Evolutionary conservation across 1,140 invertebrate species (phyloP), one percentile per base, ranked within the genome.

Genomic region (Streblospio benedicti): DNA sequence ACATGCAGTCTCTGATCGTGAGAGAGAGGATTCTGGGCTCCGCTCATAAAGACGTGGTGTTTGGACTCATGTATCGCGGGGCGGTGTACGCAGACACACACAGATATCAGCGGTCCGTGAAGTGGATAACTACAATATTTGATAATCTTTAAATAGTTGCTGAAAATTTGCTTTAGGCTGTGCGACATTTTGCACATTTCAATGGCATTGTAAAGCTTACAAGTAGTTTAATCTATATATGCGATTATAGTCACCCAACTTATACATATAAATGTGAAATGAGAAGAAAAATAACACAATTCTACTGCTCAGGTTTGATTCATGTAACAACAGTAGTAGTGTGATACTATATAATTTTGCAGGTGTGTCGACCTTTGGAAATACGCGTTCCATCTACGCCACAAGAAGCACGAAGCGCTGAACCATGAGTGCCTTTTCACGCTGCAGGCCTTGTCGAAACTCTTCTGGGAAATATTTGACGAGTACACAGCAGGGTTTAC

Each of bases 41-140:
- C 4, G 75, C 83, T 65, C 90, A 93, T 72, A 90, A 90, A 75
- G 89, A 93, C 71, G 88, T 87, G 58, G 82, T 92, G n/a, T 90
- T 89, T 61, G 82, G 88, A 33, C 64, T 85, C 2, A 84, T 85
- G 82, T 85, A 82, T 69, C 78, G 89, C 58, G 90, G 90, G 38
- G 91, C 90, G 3, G 85, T 88, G 0, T 93, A 91, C 78, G 90
- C 88, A 0, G 90, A 93, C 74, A 84, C 87, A 20, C 77, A 89
- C 60, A 84, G 87, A 61, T 88, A 90, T 76, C 87, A 91, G 70
- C 80, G 86, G 53, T 92, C 90, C 73, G 88, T 92, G 59, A n/a
- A n/a, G n/a, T n/a, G n/a, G n/a, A n/a, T n/a, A n/a, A n/a, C n/a
- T n/a, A n/a, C n/a, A n/a, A n/a, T n/a, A n/a, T n/a, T n/a, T n/a